phyloP scores from a whole-genome alignment of 2,888 invertebrate genomes.

The Escarpia spicata region DNA sequence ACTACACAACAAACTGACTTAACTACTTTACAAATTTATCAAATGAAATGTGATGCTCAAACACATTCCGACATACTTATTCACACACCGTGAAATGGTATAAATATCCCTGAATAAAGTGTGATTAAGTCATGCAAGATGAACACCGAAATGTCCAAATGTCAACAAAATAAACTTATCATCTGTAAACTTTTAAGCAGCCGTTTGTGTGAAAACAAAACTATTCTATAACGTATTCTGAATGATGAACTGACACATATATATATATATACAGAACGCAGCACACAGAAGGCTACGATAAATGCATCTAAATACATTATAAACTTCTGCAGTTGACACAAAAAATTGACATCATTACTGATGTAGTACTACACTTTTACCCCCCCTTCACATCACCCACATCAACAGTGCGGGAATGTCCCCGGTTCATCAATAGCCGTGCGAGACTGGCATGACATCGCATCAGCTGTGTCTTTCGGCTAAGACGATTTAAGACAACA shows the following conservation, averaged over 20 bases:
- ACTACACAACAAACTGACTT: not conserved
- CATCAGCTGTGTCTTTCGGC: not conserved
- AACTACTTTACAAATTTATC: not conserved
- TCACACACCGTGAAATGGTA: not conserved
- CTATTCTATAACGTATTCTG: not conserved
- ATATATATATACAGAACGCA: not conserved
- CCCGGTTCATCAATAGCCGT: not conserved
- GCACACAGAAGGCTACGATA: not conserved
- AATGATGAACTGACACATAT: not conserved
- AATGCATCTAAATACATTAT: not conserved
- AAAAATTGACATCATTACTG: too few relatives aligned
- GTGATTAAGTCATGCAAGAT: too few relatives aligned
- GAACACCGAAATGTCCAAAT: not conserved
- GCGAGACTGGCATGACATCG: slow-evolving; percentile 9
- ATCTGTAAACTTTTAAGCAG: not conserved
- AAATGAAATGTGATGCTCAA: not conserved
- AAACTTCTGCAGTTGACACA: not conserved
- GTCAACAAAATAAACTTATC: not conserved
- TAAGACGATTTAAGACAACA: not conserved
- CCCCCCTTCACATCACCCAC: not conserved
- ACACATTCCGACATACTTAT: not conserved
- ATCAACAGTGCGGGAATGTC: not conserved
- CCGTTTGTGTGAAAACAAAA: not conserved
- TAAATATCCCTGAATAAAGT: too few relatives aligned
- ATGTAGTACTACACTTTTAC: not conserved